A percentile compares a stretch with the other conserved stretches of the same genome.
These are phyloP conservation scores for Philaethria dido DNA, from an alignment of 2,888 invertebrate species.

Conservation along the genomic window DNA sequence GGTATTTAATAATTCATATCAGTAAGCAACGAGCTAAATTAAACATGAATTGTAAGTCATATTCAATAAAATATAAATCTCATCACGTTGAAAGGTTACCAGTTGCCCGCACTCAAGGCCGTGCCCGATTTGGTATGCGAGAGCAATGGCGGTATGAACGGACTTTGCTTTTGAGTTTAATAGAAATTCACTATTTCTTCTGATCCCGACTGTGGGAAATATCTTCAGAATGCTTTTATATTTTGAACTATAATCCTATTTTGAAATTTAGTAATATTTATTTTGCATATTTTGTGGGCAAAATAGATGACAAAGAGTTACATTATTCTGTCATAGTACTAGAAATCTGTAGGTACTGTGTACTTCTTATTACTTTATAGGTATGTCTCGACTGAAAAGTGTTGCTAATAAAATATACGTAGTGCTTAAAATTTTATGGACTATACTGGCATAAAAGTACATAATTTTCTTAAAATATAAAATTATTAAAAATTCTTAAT, in stretches of 20 bases:
- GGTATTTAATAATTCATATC: neutral
- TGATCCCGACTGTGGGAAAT: neutral
- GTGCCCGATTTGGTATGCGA: slow-evolving; percentile 48
- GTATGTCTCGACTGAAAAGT: too few species aligned
- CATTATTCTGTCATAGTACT: too few species aligned
- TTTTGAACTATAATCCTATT: neutral
- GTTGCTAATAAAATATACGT: too few species aligned
- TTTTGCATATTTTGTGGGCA: neutral
- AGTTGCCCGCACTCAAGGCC: slow-evolving; percentile 65
- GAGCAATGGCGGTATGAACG: slow-evolving; percentile 29
- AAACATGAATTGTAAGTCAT: slow-evolving; percentile 5
- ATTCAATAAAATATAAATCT: slow-evolving; percentile 6
- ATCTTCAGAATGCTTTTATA: slow-evolving; percentile 1
- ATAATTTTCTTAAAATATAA: too few species aligned
- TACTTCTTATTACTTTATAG: too few species aligned
- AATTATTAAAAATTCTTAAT: too few species aligned
- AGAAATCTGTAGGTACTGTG: too few species aligned
- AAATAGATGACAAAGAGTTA: too few species aligned
- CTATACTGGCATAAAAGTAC: too few species aligned
- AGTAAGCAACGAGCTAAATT: neutral
- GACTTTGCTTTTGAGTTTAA: slow-evolving; percentile 20
- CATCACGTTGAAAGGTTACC: slow-evolving; percentile 57
- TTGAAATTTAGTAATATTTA: neutral
- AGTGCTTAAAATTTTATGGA: too few species aligned
- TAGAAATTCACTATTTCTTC: slow-evolving; percentile 15